Evolutionary conservation across 2,113 vertebrate genomes (phyloP).

Genomic region (Periophthalmus modestus): DNA sequence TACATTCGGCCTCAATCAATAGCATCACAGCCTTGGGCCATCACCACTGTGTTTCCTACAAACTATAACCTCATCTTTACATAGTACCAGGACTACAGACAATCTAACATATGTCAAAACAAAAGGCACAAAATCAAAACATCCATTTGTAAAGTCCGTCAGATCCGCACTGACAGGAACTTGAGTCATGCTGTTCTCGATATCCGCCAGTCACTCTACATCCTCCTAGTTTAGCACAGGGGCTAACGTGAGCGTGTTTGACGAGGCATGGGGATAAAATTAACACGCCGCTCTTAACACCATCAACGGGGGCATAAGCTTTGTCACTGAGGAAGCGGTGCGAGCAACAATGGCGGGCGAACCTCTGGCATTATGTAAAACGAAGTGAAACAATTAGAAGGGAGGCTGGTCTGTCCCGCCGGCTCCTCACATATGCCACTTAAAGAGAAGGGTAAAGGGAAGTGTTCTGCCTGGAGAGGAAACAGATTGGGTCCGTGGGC

Average conservation of each 20-base stretch:
- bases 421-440: conserved; percentile 40
- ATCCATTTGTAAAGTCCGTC: conserved; percentile 9
- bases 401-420: conserved; percentile 29
- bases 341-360: conserved; percentile 29
- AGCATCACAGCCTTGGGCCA: background rate
- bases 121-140: conserved; percentile 3
- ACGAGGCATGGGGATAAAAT: conserved; percentile 64
- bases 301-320: conserved; percentile 58
- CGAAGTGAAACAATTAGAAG: conserved; percentile 18
- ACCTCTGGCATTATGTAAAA: conserved; percentile 26
- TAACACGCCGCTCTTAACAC: conserved; percentile 65
- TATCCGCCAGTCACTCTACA: conserved; percentile 39
- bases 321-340: conserved; percentile 60
- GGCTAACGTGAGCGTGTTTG: conserved; percentile 58
- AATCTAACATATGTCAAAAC: conserved; percentile 14
- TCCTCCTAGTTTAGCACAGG: conserved; percentile 22
- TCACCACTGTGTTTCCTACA: background rate
- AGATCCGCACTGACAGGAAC: background rate
- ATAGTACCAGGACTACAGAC: background rate
- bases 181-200: conserved; percentile 7
- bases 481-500: conserved; percentile 46
- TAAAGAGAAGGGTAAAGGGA: conserved; percentile 41
- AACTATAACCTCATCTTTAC: background rate
- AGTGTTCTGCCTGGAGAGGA: conserved; percentile 49
- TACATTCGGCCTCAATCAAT: background rate